Percentiles rank a stretch among this genome's conserved stretches.
These are phyloP conservation scores for Prochilodus magdalenae DNA, from an alignment of 2,113 vertebrate species.

Conservation along the genomic window DNA sequence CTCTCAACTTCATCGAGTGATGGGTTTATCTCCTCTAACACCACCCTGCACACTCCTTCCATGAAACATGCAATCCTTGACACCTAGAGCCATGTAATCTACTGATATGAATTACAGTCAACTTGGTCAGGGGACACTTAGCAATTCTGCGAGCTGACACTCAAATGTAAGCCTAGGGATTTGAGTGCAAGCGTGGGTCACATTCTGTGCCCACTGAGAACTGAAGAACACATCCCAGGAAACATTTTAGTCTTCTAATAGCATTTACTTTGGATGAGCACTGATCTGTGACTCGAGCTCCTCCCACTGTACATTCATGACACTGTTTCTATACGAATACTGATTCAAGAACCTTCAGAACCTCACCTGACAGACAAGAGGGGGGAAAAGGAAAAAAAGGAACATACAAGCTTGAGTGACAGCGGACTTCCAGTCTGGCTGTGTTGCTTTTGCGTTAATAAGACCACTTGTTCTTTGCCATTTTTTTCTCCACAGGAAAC, in stretches of 20 bases:
- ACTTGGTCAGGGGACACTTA: conserved; percentile 53
- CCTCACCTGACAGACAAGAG: neutral
- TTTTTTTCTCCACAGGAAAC: neutral
- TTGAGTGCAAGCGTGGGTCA: conserved; percentile 37
- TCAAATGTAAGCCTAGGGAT: conserved; percentile 53
- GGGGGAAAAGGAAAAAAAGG: neutral
- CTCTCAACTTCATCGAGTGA: conserved; percentile 23
- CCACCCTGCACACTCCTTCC: conserved; percentile 15
- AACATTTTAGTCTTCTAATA: conserved; percentile 53
- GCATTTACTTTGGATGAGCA: conserved; percentile 55
- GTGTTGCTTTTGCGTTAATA: conserved; percentile 6
- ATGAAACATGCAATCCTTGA: conserved; percentile 49
- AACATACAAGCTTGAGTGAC: conserved; percentile 28
- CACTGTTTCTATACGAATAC: conserved; percentile 27
- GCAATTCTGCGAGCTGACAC: conserved; percentile 55
- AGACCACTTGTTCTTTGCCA: neutral
- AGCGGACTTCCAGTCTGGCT: neutral
- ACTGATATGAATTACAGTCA: conserved; percentile 54
- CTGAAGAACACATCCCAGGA: conserved; percentile 1
- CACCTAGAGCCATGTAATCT: conserved; percentile 53
- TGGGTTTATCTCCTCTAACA: conserved; percentile 41
- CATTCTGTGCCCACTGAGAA: conserved; percentile 34
- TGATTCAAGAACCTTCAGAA: conserved; percentile 16
- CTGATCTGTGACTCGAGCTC: conserved; percentile 29
- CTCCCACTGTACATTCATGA: conserved; percentile 34